Evolutionary conservation across 2,113 vertebrate species (phyloP), one percentile per base, ranked within the genome.

Genomic region (Castor canadensis): DNA sequence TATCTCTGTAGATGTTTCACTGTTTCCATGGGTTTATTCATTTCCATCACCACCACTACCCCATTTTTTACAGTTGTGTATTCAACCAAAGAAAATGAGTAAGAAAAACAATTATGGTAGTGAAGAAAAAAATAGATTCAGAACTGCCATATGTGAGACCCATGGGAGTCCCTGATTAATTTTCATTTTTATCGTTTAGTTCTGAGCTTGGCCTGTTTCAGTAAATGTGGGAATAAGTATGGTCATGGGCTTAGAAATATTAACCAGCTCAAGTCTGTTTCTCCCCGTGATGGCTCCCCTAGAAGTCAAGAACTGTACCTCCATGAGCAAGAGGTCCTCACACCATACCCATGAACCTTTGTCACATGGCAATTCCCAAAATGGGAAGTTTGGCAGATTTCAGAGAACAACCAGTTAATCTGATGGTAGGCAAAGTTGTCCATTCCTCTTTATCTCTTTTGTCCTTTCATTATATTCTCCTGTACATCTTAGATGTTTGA

Each of bases 51-150:
- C 71, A 24, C 89, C 52, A 66, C 54, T 47, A 62, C n/a, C 88
- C 43, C 72, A 3, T 3, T 77, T 47, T 79, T 95, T 73, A 85
- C 24, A 43, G 19, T 45, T 92, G 11, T 96, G 76, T 96, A 95
- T 95, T 96, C 94, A 95, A 96, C 80, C 92, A 95, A 94, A 96
- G 95, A 96, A 97, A 97, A 97, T 86, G 82, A 96, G 87, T 94
- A 95, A 95, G 77, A 97, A 94, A 97, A 97, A 97, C 88, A 95
- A 93, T 92, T 95, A 88, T 82, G 90, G 52, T 91, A 75, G 56
- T 73, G 13, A 35, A 26, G 40, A 40, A 22, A 76, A 89, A 81
- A 80, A 82, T 30, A 94, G 38, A 86, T 72, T 93, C 84, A 76
- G 95, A 96, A 83, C 47, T 88, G 35, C 88, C 67, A 80, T 86